phyloP scores from a whole-genome alignment of 1,140 invertebrate genomes.

The Sarcophaga bullata region DNA sequence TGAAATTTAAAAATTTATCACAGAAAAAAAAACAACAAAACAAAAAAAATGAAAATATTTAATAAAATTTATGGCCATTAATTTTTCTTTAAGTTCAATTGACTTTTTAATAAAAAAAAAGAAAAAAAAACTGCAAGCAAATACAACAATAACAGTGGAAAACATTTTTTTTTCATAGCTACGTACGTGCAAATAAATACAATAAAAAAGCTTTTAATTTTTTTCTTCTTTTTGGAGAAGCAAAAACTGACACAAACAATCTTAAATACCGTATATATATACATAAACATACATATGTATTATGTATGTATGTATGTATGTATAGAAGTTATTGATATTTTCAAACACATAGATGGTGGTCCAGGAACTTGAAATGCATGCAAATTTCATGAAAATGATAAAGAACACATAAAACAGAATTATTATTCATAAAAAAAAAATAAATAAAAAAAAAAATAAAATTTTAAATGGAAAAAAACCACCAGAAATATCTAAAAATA shows the following conservation, averaged over 20 bases:
- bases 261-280: background rate
- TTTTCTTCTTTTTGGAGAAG: background rate
- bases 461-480: too few relatives aligned
- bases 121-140: background rate
- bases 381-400: constrained; percentile 40
- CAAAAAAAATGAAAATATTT: background rate
- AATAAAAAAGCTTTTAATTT: too few relatives aligned
- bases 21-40: background rate
- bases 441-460: background rate
- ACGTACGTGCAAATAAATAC: background rate
- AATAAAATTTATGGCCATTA: constrained; percentile 2
- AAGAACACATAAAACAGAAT: constrained; percentile 17
- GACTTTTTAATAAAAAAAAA: constrained; percentile 10
- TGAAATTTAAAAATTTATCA: background rate
- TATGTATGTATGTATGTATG: background rate
- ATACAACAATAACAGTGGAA: too few relatives aligned
- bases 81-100: background rate
- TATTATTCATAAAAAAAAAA: background rate
- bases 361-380: constrained; percentile 37
- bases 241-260: background rate
- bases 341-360: constrained; percentile 32
- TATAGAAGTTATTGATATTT: constrained; percentile 18
- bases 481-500: too few relatives aligned
- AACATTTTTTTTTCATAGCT: background rate
- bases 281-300: too few relatives aligned